Percentiles rank a stretch among this genome's conserved stretches.
These are phyloP conservation scores for Microctonus hyperodae DNA, from an alignment of 2,888 invertebrate genomes.

Conservation along the genomic window DNA sequence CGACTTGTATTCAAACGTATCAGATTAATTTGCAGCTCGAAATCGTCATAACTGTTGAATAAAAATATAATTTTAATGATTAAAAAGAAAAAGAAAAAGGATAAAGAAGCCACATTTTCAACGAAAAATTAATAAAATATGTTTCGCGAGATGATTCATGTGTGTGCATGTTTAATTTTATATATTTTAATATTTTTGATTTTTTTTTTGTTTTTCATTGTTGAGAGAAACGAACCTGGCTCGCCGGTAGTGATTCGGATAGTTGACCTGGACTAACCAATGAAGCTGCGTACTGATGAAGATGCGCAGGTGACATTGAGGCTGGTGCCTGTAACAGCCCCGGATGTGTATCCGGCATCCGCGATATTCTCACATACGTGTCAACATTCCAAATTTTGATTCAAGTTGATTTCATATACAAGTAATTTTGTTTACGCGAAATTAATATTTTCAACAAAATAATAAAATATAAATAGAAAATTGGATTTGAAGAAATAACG, in stretches of 20 bases:
- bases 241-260: slow-evolving; percentile 81
- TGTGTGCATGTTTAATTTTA: neutral
- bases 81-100: neutral
- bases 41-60: neutral
- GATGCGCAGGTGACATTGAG: slow-evolving; percentile 88
- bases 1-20: neutral
- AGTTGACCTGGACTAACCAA: slow-evolving; percentile 67
- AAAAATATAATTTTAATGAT: neutral
- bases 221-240: slow-evolving; percentile 72
- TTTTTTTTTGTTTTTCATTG: slow-evolving; percentile 5
- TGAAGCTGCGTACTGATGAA: slow-evolving; percentile 74
- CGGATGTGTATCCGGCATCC: slow-evolving; percentile 1
- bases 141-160: slow-evolving; percentile 2
- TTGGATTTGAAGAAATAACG: neutral
- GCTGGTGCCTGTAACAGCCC: slow-evolving; percentile 77
- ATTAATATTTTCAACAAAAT: slow-evolving; percentile 1
- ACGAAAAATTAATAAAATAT: neutral
- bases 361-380: too few species aligned
- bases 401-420: neutral
- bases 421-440: slow-evolving; percentile 2
- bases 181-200: too few species aligned
- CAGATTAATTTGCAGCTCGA: neutral
- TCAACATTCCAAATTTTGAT: slow-evolving; percentile 30
- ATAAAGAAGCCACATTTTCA: neutral
- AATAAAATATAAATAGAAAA: neutral